Evolutionary conservation across 2,888 invertebrate species (phyloP), one percentile per base, ranked within the genome.

Genomic region (Clitarchus hookeri): DNA sequence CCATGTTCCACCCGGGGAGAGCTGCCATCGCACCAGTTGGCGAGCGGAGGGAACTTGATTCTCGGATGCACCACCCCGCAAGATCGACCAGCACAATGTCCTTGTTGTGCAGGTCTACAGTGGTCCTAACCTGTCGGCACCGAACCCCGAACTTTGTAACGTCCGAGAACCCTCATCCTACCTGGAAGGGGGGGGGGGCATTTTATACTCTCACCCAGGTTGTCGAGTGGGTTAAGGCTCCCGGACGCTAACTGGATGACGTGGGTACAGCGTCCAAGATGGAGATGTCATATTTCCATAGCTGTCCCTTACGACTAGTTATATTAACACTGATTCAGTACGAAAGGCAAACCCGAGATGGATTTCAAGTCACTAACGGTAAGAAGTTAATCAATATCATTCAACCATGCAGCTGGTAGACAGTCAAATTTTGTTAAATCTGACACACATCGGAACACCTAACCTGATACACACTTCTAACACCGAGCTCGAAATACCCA

Each of bases 21-120:
- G 65, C 65, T 65, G 65, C 65, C 65, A 65, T 65, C 65, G 65
- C 65, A 65, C 65, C 65, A 65, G 65, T 65, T 65, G 65, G 65
- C 65, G 65, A 65, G 65, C 65, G 65, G 65, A 65, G 65, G 65
- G 65, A 65, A 65, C 65, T n/a, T 65, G 65, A 65, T 65, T 65
- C 65, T 65, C 65, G 0, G 65, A 53, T 53, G 53, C 53, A 53
- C 53, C 2, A 8, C 53, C 65, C 65, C 65, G 11, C 23, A 8
- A 23, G n/a, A 65, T n/a, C 65, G 19, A 65, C 65, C 65, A 65
- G 65, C 13, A 65, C 19, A 65, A 65, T 65, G 65, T 65, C n/a
- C 13, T 65, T 19, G 16, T 65, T 19, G 23, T 8, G 65, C 65
- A 23, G 48, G 48, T 16, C 65, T n/a, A 65, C 65, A 65, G 65